A percentile compares a stretch with the other conserved stretches of the same genome.
These are phyloP conservation scores for Frieseomelitta varia DNA, from an alignment of 1,140 invertebrate genomes.

Conservation along the genomic window DNA sequence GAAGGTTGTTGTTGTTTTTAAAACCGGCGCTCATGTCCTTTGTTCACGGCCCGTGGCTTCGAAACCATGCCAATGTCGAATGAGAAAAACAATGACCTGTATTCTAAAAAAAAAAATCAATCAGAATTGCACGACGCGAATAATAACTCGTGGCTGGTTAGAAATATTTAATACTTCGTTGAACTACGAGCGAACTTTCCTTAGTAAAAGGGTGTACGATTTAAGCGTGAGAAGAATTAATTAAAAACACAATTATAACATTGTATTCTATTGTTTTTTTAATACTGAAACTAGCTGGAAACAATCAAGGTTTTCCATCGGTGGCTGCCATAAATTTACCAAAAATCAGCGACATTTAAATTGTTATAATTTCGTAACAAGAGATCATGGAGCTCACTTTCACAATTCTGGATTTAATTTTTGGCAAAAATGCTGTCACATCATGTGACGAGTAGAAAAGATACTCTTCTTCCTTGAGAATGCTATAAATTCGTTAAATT, in stretches of 20 bases:
- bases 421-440: too few relatives aligned
- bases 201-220: background rate
- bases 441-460: too few relatives aligned
- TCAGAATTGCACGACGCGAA: background rate
- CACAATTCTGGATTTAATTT: too few relatives aligned
- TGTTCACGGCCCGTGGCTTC: conserved; percentile 4
- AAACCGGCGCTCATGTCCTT: conserved; percentile 4
- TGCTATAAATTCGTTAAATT: too few relatives aligned
- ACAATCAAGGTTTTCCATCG: background rate
- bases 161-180: too few relatives aligned
- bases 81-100: conserved; percentile 7
- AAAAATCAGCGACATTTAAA: too few relatives aligned
- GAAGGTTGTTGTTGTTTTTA: conserved; percentile 30
- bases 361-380: too few relatives aligned
- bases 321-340: too few relatives aligned
- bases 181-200: background rate
- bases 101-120: background rate
- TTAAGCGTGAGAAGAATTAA: background rate
- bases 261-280: background rate
- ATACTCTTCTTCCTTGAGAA: too few relatives aligned
- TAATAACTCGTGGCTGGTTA: too few relatives aligned
- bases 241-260: background rate
- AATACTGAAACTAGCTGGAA: background rate
- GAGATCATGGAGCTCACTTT: too few relatives aligned
- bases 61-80: conserved; percentile 16